Evolutionary conservation across 2,797 vertebrate species (phyloP), one percentile per base, ranked within the genome.

Genomic region (Poeciliopsis gracilis): DNA sequence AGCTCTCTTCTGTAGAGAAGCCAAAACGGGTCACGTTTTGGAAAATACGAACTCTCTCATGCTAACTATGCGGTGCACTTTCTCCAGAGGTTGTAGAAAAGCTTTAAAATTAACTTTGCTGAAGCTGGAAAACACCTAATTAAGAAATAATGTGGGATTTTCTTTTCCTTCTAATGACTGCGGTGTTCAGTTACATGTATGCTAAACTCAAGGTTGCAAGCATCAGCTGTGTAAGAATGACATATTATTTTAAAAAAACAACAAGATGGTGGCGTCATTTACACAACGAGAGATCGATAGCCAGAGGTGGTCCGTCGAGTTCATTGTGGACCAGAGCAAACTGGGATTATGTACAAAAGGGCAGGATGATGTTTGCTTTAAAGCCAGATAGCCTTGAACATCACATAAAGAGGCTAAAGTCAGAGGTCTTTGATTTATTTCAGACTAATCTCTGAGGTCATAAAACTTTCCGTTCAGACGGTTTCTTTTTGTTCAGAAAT

Each of bases 241-340:
- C 57, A 28, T 30, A 30, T 59, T 59, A 13, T 13, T 4, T 33
- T 3, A 33, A 57, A 57, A 87, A 67, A 30, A 66, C 78, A 88
- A 73, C 53, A 67, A 28, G 47, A 78, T 23, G 77, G 66, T 33
- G n/a, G 3, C 61, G 74, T 87, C 84, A 77, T 79, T 63, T 38
- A 74, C 73, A 55, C 3, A 28, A 82, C 43, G 23, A 18, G 30
- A 13, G 82, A 90, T 94, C 92, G 28, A 92, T 91, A 73, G 12
- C 0, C 0, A 15, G n/a, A 63, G 66, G 0, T 55, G 41, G 69
- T 55, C 70, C 1, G 30, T 28, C n/a, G 36, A 38, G 82, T 84
- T 89, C 84, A 88, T 82, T 82, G 87, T 88, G 86, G 72, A 79
- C 90, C 76, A 73, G 72, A 61, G 84, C 86, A 88, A 76, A 86